These are phyloP conservation scores for Sebastiscus albofasciatus DNA, from an alignment of 2,797 vertebrate genomes.

Conservation along the genomic window DNA sequence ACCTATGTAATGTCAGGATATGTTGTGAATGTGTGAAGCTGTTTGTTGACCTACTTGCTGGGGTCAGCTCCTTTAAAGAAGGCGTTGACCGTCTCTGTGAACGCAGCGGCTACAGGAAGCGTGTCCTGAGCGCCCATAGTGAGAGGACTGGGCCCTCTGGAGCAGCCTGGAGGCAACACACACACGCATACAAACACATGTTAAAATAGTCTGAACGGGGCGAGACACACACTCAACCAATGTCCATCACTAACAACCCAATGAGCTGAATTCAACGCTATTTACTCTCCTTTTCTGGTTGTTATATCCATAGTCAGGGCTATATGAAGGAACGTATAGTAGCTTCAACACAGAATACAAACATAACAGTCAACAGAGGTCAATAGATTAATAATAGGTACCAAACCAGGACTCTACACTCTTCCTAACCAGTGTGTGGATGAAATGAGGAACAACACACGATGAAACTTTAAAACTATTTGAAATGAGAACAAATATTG, in stretches of 20 bases:
- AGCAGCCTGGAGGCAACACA: slow-evolving; percentile 87
- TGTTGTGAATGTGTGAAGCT: background rate
- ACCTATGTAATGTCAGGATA: background rate
- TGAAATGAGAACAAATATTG: slow-evolving; percentile 27
- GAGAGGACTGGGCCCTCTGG: slow-evolving; percentile 95
- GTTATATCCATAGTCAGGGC: background rate
- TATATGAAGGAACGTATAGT: background rate
- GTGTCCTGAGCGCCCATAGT: slow-evolving; percentile 99
- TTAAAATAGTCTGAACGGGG: background rate
- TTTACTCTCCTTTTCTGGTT: background rate
- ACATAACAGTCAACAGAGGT: background rate
- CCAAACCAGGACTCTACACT: slow-evolving; percentile 9
- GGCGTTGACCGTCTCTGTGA: slow-evolving; percentile 97
- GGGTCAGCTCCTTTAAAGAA: slow-evolving; percentile 98
- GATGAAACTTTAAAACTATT: background rate
- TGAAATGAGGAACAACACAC: slow-evolving; percentile 52
- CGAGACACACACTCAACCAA: background rate
- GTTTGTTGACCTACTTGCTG: slow-evolving; percentile 88
- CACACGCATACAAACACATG: slow-evolving; percentile 25
- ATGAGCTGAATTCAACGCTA: background rate
- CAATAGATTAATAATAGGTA: background rate
- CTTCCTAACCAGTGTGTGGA: slow-evolving; percentile 27
- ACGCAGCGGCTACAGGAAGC: slow-evolving; percentile 95
- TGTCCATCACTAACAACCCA: background rate
- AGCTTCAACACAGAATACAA: background rate